Evolutionary conservation across 30 jellyfish, hydroid and myxozoan species (phyloP).

Genomic region (Turritopsis dohrnii): DNA sequence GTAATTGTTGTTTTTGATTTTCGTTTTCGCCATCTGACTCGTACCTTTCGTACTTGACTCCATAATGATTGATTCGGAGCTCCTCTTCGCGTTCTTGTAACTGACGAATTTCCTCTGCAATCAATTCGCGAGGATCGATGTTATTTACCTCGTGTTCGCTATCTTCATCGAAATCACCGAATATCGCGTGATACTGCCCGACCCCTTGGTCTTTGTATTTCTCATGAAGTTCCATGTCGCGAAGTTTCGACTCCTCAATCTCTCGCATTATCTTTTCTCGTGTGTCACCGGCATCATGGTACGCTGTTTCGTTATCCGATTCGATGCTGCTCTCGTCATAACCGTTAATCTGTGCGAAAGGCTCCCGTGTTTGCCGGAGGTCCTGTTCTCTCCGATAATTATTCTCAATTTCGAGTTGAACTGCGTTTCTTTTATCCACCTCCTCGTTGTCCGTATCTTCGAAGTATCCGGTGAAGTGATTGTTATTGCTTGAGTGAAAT

Average conservation of each 20-base stretch:
- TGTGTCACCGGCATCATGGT: slow-evolving; percentile 14
- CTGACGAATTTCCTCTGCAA: slow-evolving; percentile 16
- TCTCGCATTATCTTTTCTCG: slow-evolving; percentile 36
- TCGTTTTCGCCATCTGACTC: not conserved
- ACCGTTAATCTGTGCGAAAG: not conserved
- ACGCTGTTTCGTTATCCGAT: not conserved
- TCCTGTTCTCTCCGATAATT: slow-evolving; percentile 18
- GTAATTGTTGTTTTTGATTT: not conserved
- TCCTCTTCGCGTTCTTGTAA: slow-evolving; percentile 26
- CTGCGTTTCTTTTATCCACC: slow-evolving; percentile 2
- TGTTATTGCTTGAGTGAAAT: not conserved
- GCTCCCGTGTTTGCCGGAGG: slow-evolving; percentile 8
- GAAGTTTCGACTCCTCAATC: slow-evolving; percentile 27
- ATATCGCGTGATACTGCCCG: not conserved
- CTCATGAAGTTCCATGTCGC: slow-evolving; percentile 33
- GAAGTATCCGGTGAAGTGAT: not conserved
- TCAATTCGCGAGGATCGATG: slow-evolving; percentile 26
- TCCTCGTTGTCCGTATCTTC: not conserved
- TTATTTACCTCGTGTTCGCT: not conserved
- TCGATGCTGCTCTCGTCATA: slow-evolving; percentile 16
- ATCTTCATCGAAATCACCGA: not conserved
- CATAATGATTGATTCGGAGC: not conserved
- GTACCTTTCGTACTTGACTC: not conserved
- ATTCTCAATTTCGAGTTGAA: slow-evolving; percentile 3
- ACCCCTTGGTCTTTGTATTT: slow-evolving; percentile 24